These are phyloP conservation scores for Loripinus fragilis DNA, from an alignment of 2,888 invertebrate genomes.

Conservation along the genomic window DNA sequence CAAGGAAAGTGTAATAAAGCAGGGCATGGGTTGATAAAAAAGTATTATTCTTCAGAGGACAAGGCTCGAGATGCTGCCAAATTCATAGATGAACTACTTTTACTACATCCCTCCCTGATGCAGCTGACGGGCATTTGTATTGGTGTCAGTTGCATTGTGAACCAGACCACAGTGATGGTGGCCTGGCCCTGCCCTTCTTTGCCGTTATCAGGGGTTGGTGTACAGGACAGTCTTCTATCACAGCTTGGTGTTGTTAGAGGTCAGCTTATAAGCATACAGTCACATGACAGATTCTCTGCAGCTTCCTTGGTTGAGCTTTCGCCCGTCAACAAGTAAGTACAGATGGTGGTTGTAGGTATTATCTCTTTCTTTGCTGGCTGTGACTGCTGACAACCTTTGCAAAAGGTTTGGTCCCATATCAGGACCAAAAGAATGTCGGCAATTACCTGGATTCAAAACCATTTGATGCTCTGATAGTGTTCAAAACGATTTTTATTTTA, in stretches of 20 bases:
- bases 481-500: no score
- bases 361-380: no score
- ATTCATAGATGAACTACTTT: conserved; percentile 59
- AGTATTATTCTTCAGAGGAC: no score
- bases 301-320: not conserved
- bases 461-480: no score
- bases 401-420: no score
- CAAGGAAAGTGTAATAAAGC: no score
- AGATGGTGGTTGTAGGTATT: no score
- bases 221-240: conserved; percentile 38
- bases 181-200: conserved; percentile 60
- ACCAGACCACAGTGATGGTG: conserved; percentile 49
- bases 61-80: conserved; percentile 30
- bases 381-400: no score
- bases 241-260: conserved; percentile 35
- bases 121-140: conserved; percentile 72
- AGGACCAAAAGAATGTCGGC: no score
- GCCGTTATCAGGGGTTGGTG: conserved; percentile 48
- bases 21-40: no score
- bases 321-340: not conserved
- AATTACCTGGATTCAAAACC: no score
- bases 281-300: not conserved
- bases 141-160: conserved; percentile 72
- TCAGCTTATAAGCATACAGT: not conserved
- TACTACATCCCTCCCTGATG: conserved; percentile 74